Evolutionary conservation across 37 sponge, comb jelly and placozoan genomes (phyloP), one percentile per base, ranked within the genome.

Genomic region (Spongilla lacustris): DNA sequence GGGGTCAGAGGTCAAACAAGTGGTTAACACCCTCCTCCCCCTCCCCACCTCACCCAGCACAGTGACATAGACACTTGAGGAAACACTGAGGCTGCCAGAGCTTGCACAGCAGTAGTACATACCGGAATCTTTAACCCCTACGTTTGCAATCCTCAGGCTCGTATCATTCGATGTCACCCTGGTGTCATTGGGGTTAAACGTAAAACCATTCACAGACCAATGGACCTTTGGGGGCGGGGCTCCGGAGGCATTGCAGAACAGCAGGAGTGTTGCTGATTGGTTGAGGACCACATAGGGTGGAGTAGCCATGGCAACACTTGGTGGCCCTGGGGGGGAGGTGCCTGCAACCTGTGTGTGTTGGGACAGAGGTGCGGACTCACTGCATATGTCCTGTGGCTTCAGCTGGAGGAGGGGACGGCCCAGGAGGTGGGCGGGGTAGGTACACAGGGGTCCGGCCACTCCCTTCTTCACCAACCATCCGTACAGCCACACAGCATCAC

Each of bases 51-150:
- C 58, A 58, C 58, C 58, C 58, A 58, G 21, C 58, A 58, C 58
- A 58, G 58, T 58, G 58, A 58, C 58, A 17, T 58, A 58, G 12
- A 58, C 58, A 58, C 58, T 68, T 48, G 66, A 75, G 33, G 84
- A 38, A 17, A 67, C 87, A 25, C 70, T 80, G 36, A 28, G 48
- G 24, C 67, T 81, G 2, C 32, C 80, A 72, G 68, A 66, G 19
- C 36, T 30, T 9, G 73, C 87, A 71, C 73, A 31, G 38, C 87
- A 86, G 34, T 48, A 79, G 73, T 86, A 86, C 29, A 48, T 10
- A 30, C 87, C 87, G 2, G 78, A 58, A 68, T 78, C 78, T n/a
- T 19, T 25, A 6, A 70, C 14, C 30, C 70, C 67, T 19, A 79
- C 38, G 26, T 71, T 79, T 29, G 21, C 22, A n/a, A 86, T 86